These are phyloP conservation scores for Apocrypta bakeri DNA, from an alignment of 1,140 invertebrate species.

Conservation along the genomic window DNA sequence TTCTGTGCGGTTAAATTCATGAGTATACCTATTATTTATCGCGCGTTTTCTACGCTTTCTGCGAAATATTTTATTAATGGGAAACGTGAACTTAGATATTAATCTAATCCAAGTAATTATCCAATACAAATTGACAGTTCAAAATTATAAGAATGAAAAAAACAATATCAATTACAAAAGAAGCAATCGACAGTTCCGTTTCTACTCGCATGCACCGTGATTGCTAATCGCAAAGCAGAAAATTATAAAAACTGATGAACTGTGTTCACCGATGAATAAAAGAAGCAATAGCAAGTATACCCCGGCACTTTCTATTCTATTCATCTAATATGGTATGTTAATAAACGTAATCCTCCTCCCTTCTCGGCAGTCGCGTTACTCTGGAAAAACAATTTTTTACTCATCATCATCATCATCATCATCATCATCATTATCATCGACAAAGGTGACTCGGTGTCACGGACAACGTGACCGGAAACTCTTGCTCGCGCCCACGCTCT, in stretches of 20 bases:
- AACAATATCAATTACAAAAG: constrained; percentile 44
- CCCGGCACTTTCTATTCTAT: constrained; percentile 15
- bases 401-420: background rate
- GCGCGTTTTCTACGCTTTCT: background rate
- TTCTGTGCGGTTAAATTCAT: background rate
- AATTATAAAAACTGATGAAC: constrained; percentile 47
- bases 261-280: constrained; percentile 36
- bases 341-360: background rate
- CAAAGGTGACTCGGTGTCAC: background rate
- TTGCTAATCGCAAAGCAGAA: constrained; percentile 41
- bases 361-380: background rate
- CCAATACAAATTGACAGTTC: no score
- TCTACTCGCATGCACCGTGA: constrained; percentile 33
- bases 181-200: constrained; percentile 33
- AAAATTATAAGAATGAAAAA: background rate
- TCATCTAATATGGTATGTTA: no score
- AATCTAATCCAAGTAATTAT: no score
- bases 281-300: background rate
- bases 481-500: background rate
- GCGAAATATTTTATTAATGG: no score
- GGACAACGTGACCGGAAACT: constrained; percentile 27
- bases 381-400: background rate
- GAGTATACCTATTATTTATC: background rate
- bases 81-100: no score
- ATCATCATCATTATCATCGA: background rate